Conservation (phyloP, 1,140 invertebrate genomes). For the Atta cephalotes region DNA sequence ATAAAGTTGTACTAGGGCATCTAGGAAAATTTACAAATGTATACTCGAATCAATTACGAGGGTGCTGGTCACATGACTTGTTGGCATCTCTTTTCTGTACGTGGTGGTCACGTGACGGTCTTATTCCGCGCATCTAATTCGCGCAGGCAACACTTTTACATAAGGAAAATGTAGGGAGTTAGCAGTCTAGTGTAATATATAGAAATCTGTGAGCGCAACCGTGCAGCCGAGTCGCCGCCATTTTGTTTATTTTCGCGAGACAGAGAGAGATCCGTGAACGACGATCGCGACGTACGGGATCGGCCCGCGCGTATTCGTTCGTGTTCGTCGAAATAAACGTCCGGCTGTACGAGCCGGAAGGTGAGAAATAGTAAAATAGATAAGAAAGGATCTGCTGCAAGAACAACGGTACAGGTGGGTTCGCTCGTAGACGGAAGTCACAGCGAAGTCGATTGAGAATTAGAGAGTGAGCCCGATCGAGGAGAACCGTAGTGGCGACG, state of each 20-base stretch:
- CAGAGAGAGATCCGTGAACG: constrained; percentile 68
- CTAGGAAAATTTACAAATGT: too few relatives aligned
- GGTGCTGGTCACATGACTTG: too few relatives aligned
- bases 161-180: too few relatives aligned
- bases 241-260: constrained; percentile 83
- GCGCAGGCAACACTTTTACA: too few relatives aligned
- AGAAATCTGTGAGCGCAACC: constrained; percentile 53
- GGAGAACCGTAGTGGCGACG: constrained; percentile 18
- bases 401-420: constrained; percentile 22
- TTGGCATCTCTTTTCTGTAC: too few relatives aligned
- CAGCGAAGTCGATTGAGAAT: constrained; percentile 54
- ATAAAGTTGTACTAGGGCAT: too few relatives aligned
- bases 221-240: constrained; percentile 77
- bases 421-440: constrained; percentile 24
- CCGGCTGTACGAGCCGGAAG: not conserved
- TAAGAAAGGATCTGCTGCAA: not conserved
- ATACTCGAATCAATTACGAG: too few relatives aligned
- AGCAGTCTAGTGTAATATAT: too few relatives aligned
- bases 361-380: not conserved
- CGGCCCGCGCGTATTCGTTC: constrained; percentile 39
- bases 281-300: constrained; percentile 62
- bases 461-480: constrained; percentile 17
- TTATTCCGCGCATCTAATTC: too few relatives aligned
- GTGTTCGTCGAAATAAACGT: constrained; percentile 1
- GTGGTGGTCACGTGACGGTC: too few relatives aligned